Evolutionary conservation across 2,797 vertebrate species (phyloP).

Genomic region (Sebastes reedi): DNA sequence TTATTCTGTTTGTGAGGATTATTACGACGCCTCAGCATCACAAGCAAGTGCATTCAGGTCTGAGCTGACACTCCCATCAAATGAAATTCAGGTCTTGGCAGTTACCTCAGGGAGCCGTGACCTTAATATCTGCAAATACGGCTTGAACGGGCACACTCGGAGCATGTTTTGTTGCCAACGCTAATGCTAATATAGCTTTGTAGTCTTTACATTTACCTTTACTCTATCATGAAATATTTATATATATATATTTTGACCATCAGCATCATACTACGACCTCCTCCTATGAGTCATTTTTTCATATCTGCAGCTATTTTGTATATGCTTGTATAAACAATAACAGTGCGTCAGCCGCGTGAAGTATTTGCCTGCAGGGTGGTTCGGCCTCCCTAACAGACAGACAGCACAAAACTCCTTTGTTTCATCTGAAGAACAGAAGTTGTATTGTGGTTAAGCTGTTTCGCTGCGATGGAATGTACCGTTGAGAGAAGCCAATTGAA

Average conservation of each 20-base stretch:
- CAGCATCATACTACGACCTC: background rate
- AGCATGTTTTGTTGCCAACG: background rate
- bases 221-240: background rate
- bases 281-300: slow-evolving; percentile 4
- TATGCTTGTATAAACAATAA: slow-evolving; percentile 83
- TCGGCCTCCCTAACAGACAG: slow-evolving; percentile 73
- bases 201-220: background rate
- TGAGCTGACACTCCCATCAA: slow-evolving; percentile 38
- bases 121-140: background rate
- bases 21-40: slow-evolving; percentile 1
- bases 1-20: background rate
- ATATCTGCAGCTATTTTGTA: slow-evolving; percentile 55
- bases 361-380: slow-evolving; percentile 81
- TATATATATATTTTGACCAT: background rate
- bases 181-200: background rate
- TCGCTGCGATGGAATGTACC: slow-evolving; percentile 76
- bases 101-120: background rate
- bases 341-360: slow-evolving; percentile 76
- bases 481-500: slow-evolving; percentile 77
- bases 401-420: slow-evolving; percentile 87
- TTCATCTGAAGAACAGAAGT: slow-evolving; percentile 83
- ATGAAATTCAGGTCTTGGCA: slow-evolving; percentile 27
- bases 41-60: slow-evolving; percentile 56
- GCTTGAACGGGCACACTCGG: background rate
- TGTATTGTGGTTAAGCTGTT: slow-evolving; percentile 80